Conservation (phyloP, 2,888 invertebrate genomes). For the Stictocephala bisonia region DNA sequence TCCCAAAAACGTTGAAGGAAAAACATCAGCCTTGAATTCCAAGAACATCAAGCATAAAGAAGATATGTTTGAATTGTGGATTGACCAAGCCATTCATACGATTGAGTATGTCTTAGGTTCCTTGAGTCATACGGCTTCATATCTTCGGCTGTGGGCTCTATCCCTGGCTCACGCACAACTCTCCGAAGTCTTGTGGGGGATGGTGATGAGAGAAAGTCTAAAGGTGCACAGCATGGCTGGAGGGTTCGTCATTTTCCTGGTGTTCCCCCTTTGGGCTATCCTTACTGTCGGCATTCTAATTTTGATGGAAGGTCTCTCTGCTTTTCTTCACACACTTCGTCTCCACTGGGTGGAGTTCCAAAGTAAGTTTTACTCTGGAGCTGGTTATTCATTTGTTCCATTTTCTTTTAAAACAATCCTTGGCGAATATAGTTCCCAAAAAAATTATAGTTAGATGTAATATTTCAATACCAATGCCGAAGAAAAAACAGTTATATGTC, state of each 20-base stretch:
- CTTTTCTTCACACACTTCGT: slow-evolving; percentile 97
- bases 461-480: too few relatives aligned
- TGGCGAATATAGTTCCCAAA: too few relatives aligned
- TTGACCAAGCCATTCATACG: slow-evolving; percentile 60
- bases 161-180: slow-evolving; percentile 97
- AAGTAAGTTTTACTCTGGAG: slow-evolving; percentile 78
- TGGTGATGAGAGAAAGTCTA: slow-evolving; percentile 82
- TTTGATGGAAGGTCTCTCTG: slow-evolving; percentile 99
- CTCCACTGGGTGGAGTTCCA: slow-evolving; percentile 94
- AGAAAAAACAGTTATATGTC: too few relatives aligned
- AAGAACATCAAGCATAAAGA: slow-evolving; percentile 67
- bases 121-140: slow-evolving; percentile 98
- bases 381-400: slow-evolving; percentile 74
- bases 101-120: slow-evolving; percentile 96
- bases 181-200: slow-evolving; percentile 93
- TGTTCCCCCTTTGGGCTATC: slow-evolving; percentile 94
- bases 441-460: too few relatives aligned
- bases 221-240: slow-evolving; percentile 73
- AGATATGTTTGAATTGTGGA: slow-evolving; percentile 88
- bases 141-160: slow-evolving; percentile 98
- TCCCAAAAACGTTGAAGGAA: neutral
- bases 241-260: slow-evolving; percentile 83
- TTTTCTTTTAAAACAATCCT: slow-evolving; percentile 74
- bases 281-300: slow-evolving; percentile 96
- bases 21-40: neutral